Conservation (phyloP, 2,888 invertebrate species). For the Meghimatium bilineatum region DNA sequence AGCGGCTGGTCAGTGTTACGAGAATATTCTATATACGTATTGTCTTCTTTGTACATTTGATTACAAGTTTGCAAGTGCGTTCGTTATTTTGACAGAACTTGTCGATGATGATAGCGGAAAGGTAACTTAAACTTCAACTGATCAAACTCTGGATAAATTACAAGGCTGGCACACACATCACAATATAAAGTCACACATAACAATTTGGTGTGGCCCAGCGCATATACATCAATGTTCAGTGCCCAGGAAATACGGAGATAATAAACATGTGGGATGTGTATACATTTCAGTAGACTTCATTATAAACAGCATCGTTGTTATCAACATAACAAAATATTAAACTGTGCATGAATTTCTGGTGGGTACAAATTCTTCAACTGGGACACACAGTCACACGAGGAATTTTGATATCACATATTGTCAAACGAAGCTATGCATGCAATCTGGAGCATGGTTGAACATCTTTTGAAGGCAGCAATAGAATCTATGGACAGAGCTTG, state of each 20-base stretch:
- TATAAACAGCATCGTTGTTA: neutral
- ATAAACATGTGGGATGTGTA: no score
- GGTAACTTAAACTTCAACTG: neutral
- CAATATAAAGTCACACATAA: neutral
- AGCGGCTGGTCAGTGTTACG: constrained; percentile 1
- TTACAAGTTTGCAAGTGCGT: neutral
- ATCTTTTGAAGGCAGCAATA: neutral
- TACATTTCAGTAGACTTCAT: no score
- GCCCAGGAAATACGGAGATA: neutral
- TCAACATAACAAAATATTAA: neutral
- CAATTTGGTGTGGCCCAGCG: neutral
- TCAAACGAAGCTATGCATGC: neutral
- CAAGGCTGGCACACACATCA: neutral
- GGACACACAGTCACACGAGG: neutral
- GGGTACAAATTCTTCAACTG: no score
- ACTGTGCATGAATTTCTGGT: no score
- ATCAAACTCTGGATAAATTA: neutral
- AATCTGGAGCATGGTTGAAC: neutral
- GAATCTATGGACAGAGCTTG: neutral
- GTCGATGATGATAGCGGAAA: neutral
- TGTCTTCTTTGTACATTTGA: neutral
- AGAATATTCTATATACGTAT: neutral
- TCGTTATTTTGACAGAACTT: neutral
- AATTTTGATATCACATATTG: neutral
- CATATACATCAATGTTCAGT: neutral